Evolutionary conservation across 2,888 invertebrate genomes (phyloP).

Genomic region (Ophioninae sp.): DNA sequence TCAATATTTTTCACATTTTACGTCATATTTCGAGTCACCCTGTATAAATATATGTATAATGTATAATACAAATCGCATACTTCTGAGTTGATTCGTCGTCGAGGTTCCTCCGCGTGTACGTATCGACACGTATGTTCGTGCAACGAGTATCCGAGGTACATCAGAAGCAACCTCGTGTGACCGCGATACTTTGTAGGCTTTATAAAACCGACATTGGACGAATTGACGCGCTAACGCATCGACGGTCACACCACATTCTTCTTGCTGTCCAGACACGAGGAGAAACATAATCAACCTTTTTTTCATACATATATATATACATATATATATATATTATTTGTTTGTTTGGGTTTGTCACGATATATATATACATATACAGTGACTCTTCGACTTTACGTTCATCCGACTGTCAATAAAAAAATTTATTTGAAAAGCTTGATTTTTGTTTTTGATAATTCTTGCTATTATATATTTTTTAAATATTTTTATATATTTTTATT

Average conservation of each 20-base stretch:
- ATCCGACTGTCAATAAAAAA: no score
- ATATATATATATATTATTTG: no score
- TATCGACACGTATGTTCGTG: constrained; percentile 10
- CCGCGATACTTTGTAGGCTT: constrained; percentile 62
- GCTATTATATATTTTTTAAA: no score
- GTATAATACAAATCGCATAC: constrained; percentile 8
- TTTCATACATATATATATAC: neutral
- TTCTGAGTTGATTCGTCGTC: neutral
- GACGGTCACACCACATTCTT: constrained; percentile 25
- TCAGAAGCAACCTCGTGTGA: constrained; percentile 57
- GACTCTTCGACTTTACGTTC: no score
- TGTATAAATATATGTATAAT: constrained; percentile 26
- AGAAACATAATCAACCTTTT: constrained; percentile 1
- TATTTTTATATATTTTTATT: no score
- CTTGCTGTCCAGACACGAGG: constrained; percentile 3
- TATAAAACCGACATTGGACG: constrained; percentile 43
- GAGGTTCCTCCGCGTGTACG: neutral
- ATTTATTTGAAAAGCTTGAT: no score
- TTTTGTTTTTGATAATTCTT: no score
- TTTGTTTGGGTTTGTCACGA: no score
- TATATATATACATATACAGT: no score
- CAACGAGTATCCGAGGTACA: constrained; percentile 41
- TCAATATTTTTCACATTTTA: no score
- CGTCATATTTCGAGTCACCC: neutral
- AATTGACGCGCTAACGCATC: constrained; percentile 51